Percentiles rank a stretch among this genome's conserved stretches.
Evolutionary conservation across 2,113 vertebrate genomes (phyloP).

Genomic region (Damaliscus lunatus): DNA sequence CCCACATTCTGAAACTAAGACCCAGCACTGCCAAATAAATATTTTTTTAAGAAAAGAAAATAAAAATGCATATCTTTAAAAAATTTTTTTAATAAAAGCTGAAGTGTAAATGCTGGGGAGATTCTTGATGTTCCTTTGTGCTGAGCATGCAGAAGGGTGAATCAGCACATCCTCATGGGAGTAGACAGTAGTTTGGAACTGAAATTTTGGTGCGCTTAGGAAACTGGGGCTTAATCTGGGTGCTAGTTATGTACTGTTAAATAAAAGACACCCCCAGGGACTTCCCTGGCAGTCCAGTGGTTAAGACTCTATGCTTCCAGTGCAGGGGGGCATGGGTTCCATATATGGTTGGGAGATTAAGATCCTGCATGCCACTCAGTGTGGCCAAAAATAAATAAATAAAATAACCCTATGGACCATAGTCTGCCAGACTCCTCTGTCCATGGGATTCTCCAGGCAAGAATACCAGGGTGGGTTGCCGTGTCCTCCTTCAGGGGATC

Average conservation of each 20-base stretch:
- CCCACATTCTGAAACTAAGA: background rate
- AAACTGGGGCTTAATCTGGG: background rate
- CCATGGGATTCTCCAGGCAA: background rate
- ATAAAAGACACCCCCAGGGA: background rate
- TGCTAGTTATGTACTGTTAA: background rate
- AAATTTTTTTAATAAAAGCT: background rate
- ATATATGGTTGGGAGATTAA: background rate
- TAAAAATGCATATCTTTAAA: background rate
- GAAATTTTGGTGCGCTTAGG: background rate
- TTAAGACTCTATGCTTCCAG: background rate
- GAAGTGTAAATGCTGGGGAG: background rate
- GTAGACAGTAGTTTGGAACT: background rate
- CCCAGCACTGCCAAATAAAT: background rate
- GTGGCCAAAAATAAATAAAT: background rate
- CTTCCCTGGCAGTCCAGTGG: background rate
- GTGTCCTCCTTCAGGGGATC: background rate
- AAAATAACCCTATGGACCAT: background rate
- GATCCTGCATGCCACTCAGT: background rate
- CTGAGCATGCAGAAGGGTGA: background rate
- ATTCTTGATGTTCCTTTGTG: background rate
- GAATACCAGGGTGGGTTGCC: background rate
- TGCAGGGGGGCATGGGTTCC: background rate
- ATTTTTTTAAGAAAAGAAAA: background rate
- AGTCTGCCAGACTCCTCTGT: background rate
- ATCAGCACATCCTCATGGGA: background rate